phyloP scores from a whole-genome alignment of 2,888 invertebrate species.

The Prionchulus punctatus region DNA sequence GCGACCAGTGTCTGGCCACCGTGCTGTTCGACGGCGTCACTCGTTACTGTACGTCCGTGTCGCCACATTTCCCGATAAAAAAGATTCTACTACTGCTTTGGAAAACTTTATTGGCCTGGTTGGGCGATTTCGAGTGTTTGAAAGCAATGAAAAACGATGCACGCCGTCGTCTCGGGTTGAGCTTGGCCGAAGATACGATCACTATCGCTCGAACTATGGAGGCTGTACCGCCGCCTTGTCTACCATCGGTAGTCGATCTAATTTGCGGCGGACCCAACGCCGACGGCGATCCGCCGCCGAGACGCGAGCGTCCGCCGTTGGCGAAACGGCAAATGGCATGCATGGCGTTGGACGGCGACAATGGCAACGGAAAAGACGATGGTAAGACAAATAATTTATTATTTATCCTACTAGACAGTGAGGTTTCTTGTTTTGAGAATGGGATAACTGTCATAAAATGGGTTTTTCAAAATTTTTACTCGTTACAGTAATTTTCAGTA shows the following conservation, averaged over 20 bases:
- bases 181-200: conserved; percentile 73
- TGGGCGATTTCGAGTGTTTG: conserved; percentile 75
- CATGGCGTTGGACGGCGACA: conserved; percentile 1
- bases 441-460: no score
- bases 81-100: conserved; percentile 83
- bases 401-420: no score
- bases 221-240: conserved; percentile 58
- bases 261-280: neutral
- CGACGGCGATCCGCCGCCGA: neutral
- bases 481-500: no score
- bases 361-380: neutral
- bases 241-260: neutral
- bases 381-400: no score
- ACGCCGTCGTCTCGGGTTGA: conserved; percentile 37
- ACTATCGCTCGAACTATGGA: conserved; percentile 84
- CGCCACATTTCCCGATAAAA: conserved; percentile 95
- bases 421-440: no score
- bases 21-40: conserved; percentile 89
- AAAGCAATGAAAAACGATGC: conserved; percentile 50
- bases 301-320: conserved; percentile 2
- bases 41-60: conserved; percentile 79
- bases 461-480: no score
- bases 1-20: conserved; percentile 47
- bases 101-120: conserved; percentile 70
- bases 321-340: conserved; percentile 11